Conservation (phyloP, 2,113 vertebrate species). For the Silurus asotus region DNA sequence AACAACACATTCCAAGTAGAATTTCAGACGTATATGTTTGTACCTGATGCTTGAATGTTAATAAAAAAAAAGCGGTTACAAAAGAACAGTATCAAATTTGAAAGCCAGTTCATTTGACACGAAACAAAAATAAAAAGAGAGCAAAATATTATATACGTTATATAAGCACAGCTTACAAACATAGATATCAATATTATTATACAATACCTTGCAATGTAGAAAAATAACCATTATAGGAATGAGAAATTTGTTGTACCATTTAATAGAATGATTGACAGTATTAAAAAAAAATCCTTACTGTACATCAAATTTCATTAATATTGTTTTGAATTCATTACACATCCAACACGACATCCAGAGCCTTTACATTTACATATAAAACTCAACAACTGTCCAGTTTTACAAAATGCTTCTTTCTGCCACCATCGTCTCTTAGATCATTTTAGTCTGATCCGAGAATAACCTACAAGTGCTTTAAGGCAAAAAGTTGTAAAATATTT, state of each 20-base stretch:
- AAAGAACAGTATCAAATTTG: slow-evolving; percentile 66
- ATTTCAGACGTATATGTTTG: slow-evolving; percentile 56
- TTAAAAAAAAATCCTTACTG: slow-evolving; percentile 44
- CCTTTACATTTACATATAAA: slow-evolving; percentile 1
- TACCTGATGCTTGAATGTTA: slow-evolving; percentile 59
- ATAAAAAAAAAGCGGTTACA: slow-evolving; percentile 43
- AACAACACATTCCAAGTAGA: slow-evolving; percentile 55
- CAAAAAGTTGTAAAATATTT: neutral
- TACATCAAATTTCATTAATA: slow-evolving; percentile 34
- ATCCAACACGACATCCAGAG: neutral
- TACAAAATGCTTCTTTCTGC: neutral
- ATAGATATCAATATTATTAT: slow-evolving; percentile 73
- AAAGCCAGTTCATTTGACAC: slow-evolving; percentile 76
- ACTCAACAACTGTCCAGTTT: slow-evolving; percentile 35
- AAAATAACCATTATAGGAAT: slow-evolving; percentile 60
- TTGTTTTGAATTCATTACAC: slow-evolving; percentile 7
- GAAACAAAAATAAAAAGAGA: slow-evolving; percentile 67
- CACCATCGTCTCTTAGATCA: neutral
- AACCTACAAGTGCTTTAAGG: slow-evolving; percentile 47
- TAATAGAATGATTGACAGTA: slow-evolving; percentile 47
- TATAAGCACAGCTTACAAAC: slow-evolving; percentile 88
- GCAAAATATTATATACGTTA: slow-evolving; percentile 67
- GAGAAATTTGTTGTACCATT: slow-evolving; percentile 71
- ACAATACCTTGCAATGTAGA: slow-evolving; percentile 70
- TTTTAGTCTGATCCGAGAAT: neutral